phyloP scores from a whole-genome alignment of 2,113 vertebrate species.

The Cichladusa arquata region DNA sequence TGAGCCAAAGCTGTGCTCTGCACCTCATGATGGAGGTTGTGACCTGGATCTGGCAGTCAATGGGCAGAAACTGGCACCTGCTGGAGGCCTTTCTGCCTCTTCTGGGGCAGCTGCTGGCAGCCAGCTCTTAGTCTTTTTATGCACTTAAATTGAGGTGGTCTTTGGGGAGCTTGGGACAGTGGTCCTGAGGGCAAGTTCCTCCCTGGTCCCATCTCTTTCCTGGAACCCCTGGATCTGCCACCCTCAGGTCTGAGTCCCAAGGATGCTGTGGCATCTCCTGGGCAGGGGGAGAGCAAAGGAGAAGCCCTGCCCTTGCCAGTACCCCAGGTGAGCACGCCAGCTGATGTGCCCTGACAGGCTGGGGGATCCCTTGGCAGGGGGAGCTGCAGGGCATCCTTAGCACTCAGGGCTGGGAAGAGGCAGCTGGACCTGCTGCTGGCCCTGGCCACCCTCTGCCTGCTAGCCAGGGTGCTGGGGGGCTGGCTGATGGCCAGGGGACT shows the following conservation, averaged over 20 bases:
- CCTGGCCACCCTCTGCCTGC: background rate
- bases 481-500: background rate
- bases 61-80: background rate
- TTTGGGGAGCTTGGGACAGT: background rate
- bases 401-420: background rate
- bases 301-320: background rate
- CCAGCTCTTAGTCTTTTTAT: background rate
- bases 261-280: background rate
- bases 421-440: background rate
- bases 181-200: background rate
- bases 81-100: background rate
- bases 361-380: background rate
- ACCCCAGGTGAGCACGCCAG: background rate
- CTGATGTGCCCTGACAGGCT: background rate
- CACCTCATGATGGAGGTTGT: background rate
- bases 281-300: background rate
- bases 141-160: background rate
- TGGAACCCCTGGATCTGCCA: background rate
- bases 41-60: background rate
- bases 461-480: background rate
- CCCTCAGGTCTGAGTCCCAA: background rate
- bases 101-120: background rate
- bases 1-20: background rate
- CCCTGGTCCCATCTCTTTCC: background rate
- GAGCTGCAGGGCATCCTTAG: background rate